These are phyloP conservation scores for Notothenia rossii DNA, from an alignment of 2,113 vertebrate species.

Conservation along the genomic window DNA sequence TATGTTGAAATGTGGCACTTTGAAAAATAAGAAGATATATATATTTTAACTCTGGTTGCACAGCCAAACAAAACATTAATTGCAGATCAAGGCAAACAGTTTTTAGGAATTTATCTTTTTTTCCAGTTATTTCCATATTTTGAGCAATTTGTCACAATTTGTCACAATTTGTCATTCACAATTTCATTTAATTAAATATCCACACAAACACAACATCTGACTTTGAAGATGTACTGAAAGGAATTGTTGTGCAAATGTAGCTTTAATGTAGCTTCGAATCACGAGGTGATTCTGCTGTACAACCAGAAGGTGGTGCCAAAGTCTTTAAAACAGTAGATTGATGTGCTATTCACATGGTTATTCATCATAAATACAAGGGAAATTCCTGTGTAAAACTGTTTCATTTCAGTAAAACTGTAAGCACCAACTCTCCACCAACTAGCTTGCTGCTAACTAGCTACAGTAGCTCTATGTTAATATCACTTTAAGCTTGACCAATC, in stretches of 20 bases:
- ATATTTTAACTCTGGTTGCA: background rate
- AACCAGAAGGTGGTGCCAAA: slow-evolving; percentile 36
- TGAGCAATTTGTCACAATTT: background rate
- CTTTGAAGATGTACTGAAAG: background rate
- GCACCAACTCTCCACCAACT: background rate
- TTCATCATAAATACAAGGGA: background rate
- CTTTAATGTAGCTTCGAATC: slow-evolving; percentile 1
- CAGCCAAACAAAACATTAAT: background rate
- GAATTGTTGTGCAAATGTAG: background rate
- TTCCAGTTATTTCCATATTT: background rate
- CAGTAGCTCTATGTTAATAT: background rate
- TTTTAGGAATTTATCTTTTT: slow-evolving; percentile 12
- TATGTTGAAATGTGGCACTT: background rate
- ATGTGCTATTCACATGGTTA: background rate
- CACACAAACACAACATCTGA: slow-evolving; percentile 17
- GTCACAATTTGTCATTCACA: background rate
- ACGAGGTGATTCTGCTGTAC: background rate
- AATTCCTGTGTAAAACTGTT: too few relatives aligned
- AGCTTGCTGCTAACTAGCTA: background rate
- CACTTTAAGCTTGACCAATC: background rate
- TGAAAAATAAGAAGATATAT: background rate
- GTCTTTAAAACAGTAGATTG: background rate
- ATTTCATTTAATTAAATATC: slow-evolving; percentile 3
- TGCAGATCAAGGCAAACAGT: background rate
- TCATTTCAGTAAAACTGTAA: background rate